These are phyloP conservation scores for Tigriopus californicus DNA, from an alignment of 2,888 invertebrate genomes.

Conservation along the genomic window DNA sequence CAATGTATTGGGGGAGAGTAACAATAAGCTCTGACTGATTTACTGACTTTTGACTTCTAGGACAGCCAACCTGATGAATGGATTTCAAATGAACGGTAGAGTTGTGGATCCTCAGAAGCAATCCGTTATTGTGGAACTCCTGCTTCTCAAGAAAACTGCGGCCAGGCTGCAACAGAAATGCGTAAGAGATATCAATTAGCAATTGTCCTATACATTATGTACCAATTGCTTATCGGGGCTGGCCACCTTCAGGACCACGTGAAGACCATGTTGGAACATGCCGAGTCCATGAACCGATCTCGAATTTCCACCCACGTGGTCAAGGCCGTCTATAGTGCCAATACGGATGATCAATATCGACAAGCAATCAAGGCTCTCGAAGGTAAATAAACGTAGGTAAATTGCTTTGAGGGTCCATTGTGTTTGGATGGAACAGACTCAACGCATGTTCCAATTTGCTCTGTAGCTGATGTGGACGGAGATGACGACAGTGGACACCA, in stretches of 20 bases:
- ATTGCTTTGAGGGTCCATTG: not conserved
- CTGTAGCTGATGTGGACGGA: not conserved
- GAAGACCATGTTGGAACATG: conserved; percentile 25
- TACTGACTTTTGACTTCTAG: conserved; percentile 19
- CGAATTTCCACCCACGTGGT: conserved; percentile 26
- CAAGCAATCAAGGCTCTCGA: conserved; percentile 22
- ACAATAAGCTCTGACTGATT: too few relatives aligned
- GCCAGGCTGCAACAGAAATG: conserved; percentile 28
- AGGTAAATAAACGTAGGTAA: conserved; percentile 21
- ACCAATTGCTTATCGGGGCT: not conserved
- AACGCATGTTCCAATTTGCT: not conserved
- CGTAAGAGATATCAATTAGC: conserved; percentile 23
- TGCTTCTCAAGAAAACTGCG: conserved; percentile 30
- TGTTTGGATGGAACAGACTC: not conserved
- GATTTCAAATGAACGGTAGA: conserved; percentile 20
- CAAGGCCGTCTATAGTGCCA: conserved; percentile 25
- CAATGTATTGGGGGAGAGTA: too few relatives aligned
- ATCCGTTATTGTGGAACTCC: conserved; percentile 29
- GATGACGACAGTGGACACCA: not conserved
- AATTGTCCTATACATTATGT: not conserved
- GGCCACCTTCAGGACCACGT: conserved; percentile 21
- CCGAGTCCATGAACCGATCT: conserved; percentile 25
- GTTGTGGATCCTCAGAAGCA: conserved; percentile 30
- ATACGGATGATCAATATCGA: conserved; percentile 25
- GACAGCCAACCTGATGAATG: conserved; percentile 24